A percentile compares a stretch with the other conserved stretches of the same genome.
Conservation (phyloP, 2,888 invertebrate species). For the Oeneis ivallda region DNA sequence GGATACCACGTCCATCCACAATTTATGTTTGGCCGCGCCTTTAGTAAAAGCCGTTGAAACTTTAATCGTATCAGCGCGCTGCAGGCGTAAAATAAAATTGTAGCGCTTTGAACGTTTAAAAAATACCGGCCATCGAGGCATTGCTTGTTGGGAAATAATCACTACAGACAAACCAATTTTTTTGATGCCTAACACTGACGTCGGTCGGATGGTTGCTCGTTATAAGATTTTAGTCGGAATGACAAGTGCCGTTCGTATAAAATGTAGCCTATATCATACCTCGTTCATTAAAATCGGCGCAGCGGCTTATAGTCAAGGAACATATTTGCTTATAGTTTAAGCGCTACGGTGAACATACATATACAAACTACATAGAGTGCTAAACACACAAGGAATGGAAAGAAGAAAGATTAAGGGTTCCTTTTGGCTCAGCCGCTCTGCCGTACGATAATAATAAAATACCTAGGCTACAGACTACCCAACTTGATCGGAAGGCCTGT, state of each 20-base stretch:
- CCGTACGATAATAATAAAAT: no score
- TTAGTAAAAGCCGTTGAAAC: constrained; percentile 74
- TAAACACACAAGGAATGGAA: no score
- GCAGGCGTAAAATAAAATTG: constrained; percentile 78
- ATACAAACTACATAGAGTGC: no score
- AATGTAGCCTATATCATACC: no score
- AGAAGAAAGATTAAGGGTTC: no score
- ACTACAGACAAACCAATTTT: background rate
- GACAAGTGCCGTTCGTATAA: no score
- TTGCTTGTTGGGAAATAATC: constrained; percentile 35
- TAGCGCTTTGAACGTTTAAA: constrained; percentile 54
- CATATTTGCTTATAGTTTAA: no score
- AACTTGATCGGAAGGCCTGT: background rate
- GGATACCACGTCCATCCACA: constrained; percentile 39
- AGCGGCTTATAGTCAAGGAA: no score
- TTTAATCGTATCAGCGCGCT: constrained; percentile 75
- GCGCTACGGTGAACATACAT: no score
- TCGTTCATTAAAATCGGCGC: no score
- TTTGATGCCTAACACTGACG: background rate
- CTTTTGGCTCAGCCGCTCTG: no score
- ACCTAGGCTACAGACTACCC: background rate
- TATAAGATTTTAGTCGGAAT: background rate
- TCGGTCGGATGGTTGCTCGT: background rate
- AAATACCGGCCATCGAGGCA: constrained; percentile 47
- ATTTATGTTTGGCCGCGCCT: constrained; percentile 66